Base-by-base conservation (phyloP, 2,113 vertebrate genomes). In the Cyanoramphus novaezelandiae region DNA sequence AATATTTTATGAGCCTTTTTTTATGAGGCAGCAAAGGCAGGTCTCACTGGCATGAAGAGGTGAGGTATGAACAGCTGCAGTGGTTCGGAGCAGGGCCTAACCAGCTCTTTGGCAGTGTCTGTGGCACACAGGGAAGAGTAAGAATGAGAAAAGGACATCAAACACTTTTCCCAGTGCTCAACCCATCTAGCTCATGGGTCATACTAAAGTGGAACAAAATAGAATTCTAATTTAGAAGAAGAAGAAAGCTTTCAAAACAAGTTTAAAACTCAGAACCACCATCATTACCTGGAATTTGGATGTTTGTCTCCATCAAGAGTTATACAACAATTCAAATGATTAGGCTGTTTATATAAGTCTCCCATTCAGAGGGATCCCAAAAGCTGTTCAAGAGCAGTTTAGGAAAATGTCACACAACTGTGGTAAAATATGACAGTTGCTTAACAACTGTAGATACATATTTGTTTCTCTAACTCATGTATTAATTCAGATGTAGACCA, bases 1-100 rank as follows among this genome's bases (percentile, higher is more conserved):
- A 93, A 87, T 91, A 82, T 82, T 97, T 95, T 60, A 93, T 64
- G 80, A 92, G 23, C 23, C 10, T 53, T 84, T 94, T 81, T 68
- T 82, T 83, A 75, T 55, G 44, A 88, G 85, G 39, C 65, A 64
- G 72, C 74, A 87, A 84, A 92, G 77, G 62, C 86, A 68, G 43
- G 77, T 92, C 81, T 77, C 69, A 41, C 35, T 46, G 59, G 81
- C 69, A 72, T 2, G 2, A 27, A 71, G 69, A 76, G 52, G 69
- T 71, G 69, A 93, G 62, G 55, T 53, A 53, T 75, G 43, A 92
- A 53, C 77, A 60, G 69, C 47, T 57, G 69, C 52, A 52, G 29
- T 13, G 47, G 33, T 78, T 89, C 2, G 3, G 77, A 84, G 70
- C n/a, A 79, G 35, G 39, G 69, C 79, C 60, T 0, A 0, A 46